Evolutionary conservation across 2,888 invertebrate genomes (phyloP).

Genomic region (Timema cristinae): DNA sequence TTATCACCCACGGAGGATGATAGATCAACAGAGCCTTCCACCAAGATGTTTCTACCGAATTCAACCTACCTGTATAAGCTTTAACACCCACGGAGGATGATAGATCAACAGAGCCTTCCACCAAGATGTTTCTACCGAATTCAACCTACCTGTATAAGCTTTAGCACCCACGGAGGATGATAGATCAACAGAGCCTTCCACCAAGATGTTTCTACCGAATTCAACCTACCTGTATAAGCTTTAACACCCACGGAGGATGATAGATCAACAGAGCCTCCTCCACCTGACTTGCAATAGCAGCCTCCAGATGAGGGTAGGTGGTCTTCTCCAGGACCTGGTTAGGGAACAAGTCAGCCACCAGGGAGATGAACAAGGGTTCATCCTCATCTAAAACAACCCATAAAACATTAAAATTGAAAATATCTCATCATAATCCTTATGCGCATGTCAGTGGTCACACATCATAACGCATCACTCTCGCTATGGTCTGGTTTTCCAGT

Average conservation of each 20-base stretch:
- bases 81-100: conserved; percentile 93
- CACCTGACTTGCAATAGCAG: conserved; percentile 80
- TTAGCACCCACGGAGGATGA: conserved; percentile 93
- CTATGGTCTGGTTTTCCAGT: no score
- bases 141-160: conserved; percentile 73
- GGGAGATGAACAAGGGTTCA: conserved; percentile 93
- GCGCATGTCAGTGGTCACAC: no score
- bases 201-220: neutral
- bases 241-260: conserved; percentile 93
- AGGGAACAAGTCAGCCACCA: conserved; percentile 93
- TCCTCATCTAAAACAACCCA: conserved; percentile 68
- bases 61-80: conserved; percentile 88
- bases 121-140: neutral
- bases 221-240: conserved; percentile 73
- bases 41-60: no score
- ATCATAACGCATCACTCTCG: no score
- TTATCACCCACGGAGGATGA: no score
- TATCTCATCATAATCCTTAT: neutral
- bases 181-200: conserved; percentile 69
- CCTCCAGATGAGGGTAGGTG: conserved; percentile 81
- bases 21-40: no score
- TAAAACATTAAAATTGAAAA: no score
- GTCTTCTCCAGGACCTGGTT: conserved; percentile 93
- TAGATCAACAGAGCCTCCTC: conserved; percentile 75
- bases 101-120: conserved; percentile 69